Conservation (phyloP, 2,797 vertebrate species). For the Stomatorhinus walkeri region DNA sequence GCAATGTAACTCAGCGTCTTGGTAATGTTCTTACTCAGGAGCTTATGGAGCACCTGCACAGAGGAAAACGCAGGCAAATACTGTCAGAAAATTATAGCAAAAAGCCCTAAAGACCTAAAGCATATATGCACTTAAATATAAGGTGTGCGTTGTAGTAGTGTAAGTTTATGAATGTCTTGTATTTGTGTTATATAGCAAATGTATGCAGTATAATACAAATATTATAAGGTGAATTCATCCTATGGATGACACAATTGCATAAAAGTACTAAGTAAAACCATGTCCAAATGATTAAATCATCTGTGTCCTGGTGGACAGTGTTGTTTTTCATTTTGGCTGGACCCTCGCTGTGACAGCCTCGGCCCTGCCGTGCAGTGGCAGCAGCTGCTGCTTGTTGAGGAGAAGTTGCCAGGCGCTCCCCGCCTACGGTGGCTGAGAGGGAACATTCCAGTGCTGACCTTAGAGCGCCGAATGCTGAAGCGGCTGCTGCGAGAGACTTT, state of each 20-base stretch:
- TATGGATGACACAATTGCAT: not conserved
- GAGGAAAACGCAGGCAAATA: not conserved
- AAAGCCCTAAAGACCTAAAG: not conserved
- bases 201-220: not conserved
- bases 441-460: not conserved
- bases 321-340: not conserved
- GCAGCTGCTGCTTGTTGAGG: not conserved
- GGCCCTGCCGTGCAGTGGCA: not conserved
- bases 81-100: not conserved
- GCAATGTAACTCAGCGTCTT: not conserved
- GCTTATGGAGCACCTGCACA: not conserved
- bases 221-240: not conserved
- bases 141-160: not conserved
- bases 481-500: not conserved
- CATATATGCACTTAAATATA: not conserved
- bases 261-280: not conserved
- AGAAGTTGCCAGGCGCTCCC: not conserved
- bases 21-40: not conserved
- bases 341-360: not conserved
- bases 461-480: not conserved
- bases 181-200: not conserved
- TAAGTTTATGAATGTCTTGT: not conserved
- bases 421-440: slow-evolving; percentile 4
- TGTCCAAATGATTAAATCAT: slow-evolving; percentile 5
- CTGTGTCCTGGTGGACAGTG: not conserved